These are phyloP conservation scores for Acrossocheilus fasciatus DNA, from an alignment of 2,797 vertebrate species.

Conservation along the genomic window DNA sequence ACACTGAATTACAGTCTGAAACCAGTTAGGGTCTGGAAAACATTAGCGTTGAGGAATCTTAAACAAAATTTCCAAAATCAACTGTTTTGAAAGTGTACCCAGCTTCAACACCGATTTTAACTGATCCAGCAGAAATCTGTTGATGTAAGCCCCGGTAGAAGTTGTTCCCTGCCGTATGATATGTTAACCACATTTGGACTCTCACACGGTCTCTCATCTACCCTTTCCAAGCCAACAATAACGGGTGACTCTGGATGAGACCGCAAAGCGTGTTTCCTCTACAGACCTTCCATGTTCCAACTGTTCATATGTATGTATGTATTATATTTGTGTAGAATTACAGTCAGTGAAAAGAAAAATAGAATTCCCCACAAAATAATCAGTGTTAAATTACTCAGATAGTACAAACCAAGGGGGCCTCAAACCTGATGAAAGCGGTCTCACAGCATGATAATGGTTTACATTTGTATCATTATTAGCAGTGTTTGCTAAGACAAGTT, in stretches of 20 bases:
- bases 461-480: neutral
- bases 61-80: slow-evolving; percentile 46
- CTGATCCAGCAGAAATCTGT: slow-evolving; percentile 54
- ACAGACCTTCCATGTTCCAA: neutral
- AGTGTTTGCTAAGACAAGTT: neutral
- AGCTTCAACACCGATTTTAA: slow-evolving; percentile 57
- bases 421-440: neutral
- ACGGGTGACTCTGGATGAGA: neutral
- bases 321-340: neutral
- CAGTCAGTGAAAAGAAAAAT: neutral
- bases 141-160: slow-evolving; percentile 46
- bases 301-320: neutral
- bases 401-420: neutral
- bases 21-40: slow-evolving; percentile 44
- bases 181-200: slow-evolving; percentile 55
- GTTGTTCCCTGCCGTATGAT: slow-evolving; percentile 41
- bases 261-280: slow-evolving; percentile 13
- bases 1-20: neutral
- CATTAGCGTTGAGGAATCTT: slow-evolving; percentile 45
- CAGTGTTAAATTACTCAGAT: neutral
- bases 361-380: slow-evolving; percentile 5
- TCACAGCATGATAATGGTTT: neutral
- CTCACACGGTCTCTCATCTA: slow-evolving; percentile 3
- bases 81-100: slow-evolving; percentile 61
- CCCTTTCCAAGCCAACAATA: slow-evolving; percentile 28